Conservation (phyloP, 2,113 vertebrate species). For the Hydrochoerus hydrochaeris region DNA sequence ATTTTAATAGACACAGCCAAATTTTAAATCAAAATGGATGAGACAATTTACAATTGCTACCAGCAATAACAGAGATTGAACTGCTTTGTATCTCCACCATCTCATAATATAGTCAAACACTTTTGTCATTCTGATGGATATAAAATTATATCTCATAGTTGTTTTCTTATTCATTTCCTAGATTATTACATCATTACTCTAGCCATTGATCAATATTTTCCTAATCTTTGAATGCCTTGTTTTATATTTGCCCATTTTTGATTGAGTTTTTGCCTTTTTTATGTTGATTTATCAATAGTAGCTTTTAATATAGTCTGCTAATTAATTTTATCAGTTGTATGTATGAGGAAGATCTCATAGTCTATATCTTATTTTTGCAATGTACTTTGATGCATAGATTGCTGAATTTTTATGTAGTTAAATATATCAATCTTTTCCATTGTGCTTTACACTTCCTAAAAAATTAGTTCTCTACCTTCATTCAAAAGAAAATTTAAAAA, state of each 20-base stretch:
- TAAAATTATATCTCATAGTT: neutral
- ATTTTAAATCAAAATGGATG: neutral
- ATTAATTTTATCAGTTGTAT: neutral
- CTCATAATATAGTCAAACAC: neutral
- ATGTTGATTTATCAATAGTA: neutral
- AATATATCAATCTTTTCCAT: neutral
- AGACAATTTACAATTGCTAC: neutral
- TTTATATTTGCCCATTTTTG: neutral
- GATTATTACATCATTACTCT: neutral
- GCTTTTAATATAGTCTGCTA: slow-evolving; percentile 21
- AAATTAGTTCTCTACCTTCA: neutral
- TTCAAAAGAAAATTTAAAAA: neutral
- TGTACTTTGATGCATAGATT: neutral
- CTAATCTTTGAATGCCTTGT: neutral
- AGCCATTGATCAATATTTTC: neutral
- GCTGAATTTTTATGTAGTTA: slow-evolving; percentile 27
- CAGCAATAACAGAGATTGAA: neutral
- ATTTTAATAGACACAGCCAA: slow-evolving; percentile 32
- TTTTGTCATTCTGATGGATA: slow-evolving; percentile 16
- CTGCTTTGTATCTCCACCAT: neutral
- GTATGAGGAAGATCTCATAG: neutral
- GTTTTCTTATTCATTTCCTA: slow-evolving; percentile 10
- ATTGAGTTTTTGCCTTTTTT: neutral
- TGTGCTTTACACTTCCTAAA: slow-evolving; percentile 1
- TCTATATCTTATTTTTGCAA: neutral